phyloP scores from a whole-genome alignment of 2,888 invertebrate genomes.

The Parnassius apollo region DNA sequence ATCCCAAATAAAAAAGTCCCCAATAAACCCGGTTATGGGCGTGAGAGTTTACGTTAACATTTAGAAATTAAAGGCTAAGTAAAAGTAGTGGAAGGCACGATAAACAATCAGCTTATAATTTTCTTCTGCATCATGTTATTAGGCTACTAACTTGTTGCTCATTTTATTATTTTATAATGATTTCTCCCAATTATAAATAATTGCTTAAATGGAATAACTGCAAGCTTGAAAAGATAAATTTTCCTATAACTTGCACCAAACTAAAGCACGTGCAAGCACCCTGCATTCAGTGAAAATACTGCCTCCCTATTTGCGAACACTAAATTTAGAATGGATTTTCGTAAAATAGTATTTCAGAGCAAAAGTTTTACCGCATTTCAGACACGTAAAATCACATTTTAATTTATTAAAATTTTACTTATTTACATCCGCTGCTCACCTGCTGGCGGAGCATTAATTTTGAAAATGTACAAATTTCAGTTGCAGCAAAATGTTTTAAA shows the following conservation, averaged over 20 bases:
- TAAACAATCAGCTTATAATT: too few relatives aligned
- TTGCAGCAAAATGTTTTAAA: not conserved
- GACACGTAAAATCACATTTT: slow-evolving; percentile 13
- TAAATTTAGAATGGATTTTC: slow-evolving; percentile 38
- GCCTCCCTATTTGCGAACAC: slow-evolving; percentile 34
- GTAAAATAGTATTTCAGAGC: slow-evolving; percentile 34
- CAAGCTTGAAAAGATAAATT: slow-evolving; percentile 19
- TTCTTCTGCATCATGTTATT: too few relatives aligned
- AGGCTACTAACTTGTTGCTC: too few relatives aligned
- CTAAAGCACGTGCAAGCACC: slow-evolving; percentile 13
- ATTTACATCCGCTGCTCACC: slow-evolving; percentile 27
- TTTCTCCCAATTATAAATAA: not conserved
- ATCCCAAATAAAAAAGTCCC: too few relatives aligned
- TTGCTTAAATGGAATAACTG: not conserved
- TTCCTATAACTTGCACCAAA: slow-evolving; percentile 12
- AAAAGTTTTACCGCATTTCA: slow-evolving; percentile 35
- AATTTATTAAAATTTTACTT: slow-evolving; percentile 22
- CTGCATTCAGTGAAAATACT: slow-evolving; percentile 26
- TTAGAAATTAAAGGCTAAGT: too few relatives aligned
- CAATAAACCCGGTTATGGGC: too few relatives aligned
- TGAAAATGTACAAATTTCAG: slow-evolving; percentile 8
- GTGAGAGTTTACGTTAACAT: too few relatives aligned
- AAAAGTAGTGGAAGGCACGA: too few relatives aligned
- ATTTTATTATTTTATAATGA: too few relatives aligned
- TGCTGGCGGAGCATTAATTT: slow-evolving; percentile 29